phyloP scores from a whole-genome alignment of 1,140 invertebrate species.

The Caerostris darwini region DNA sequence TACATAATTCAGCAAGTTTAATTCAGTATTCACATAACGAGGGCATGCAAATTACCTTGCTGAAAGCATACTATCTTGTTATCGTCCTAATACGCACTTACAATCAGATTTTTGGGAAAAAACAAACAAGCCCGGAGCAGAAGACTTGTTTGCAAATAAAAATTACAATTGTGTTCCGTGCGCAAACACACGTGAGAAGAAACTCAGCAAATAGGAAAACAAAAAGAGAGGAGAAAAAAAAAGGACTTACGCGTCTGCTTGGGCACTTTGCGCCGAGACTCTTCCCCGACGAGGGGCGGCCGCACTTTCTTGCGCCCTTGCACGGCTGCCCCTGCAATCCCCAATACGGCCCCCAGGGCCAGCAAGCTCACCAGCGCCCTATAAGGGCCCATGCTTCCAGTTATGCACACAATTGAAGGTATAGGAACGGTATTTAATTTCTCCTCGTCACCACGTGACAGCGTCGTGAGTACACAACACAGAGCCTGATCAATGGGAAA shows the following conservation, averaged over 20 bases:
- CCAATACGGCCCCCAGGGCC: neutral
- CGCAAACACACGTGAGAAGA: too few species aligned
- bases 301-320: constrained; percentile 41
- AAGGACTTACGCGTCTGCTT: constrained; percentile 65
- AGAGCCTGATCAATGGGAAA: neutral
- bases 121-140: neutral
- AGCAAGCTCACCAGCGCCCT: neutral
- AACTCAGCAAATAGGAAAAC: too few species aligned
- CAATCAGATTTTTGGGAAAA: neutral
- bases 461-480: neutral
- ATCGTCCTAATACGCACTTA: too few species aligned
- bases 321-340: neutral
- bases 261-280: constrained; percentile 23
- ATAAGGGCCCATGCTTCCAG: neutral
- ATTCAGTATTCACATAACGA: too few species aligned
- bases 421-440: too few species aligned
- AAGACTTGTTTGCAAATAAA: neutral
- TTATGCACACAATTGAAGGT: too few species aligned
- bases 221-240: neutral
- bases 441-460: neutral
- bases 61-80: too few species aligned
- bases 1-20: too few species aligned
- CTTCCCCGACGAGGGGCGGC: constrained; percentile 65
- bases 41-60: too few species aligned
- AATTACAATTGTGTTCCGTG: neutral